Base-by-base conservation (phyloP, 2,888 invertebrate species). In the Caenorhabditis wallacei region DNA sequence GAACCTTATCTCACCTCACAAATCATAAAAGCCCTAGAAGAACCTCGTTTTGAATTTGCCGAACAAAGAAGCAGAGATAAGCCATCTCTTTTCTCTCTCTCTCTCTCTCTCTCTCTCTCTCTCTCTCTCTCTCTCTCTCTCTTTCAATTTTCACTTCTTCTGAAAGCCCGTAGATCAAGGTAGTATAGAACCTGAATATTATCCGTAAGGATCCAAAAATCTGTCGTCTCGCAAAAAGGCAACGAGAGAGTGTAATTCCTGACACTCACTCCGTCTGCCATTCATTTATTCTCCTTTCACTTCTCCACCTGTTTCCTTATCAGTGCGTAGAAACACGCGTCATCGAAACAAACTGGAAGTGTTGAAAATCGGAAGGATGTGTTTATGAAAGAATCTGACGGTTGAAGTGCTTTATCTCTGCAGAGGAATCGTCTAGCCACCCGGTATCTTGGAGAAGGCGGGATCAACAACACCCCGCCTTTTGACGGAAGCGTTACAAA, bases 311-410 rank as follows among this genome's bases (percentile, higher is more conserved):
- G 74, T 66, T 74, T 74, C 53, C 48, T 13, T 43, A 61, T 61
- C 61, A 61, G 61, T 26, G 61, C 61, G 43, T 43, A 61, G 64
- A 74, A 74, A 66, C 64, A 74, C 35, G 57, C 76, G 68, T 69
- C 76, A 76, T 76, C 68, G 68, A 69, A 76, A 69, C 66, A 75
- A 76, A 68, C 76, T 76, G 76, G 68, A 76, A 68, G 61, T 66
- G 75, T 46, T 10, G 63, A 56, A 51, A 46, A 24, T 13, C n/a
- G 7, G 16, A 35, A 51, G 30, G 24, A 8, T 35, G 13, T 16
- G 16, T 3, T 2, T 16, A 22, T 22, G 56, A 43, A 24, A 61
- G 61, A 30, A 43, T 30, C 61, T 53, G 51, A 53, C 16, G 22
- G 16, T 30, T 30, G 13, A 13, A 48, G 10, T 2, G 11, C 56